Base-by-base conservation (phyloP, 2,888 invertebrate genomes). In the Formica aserva region DNA sequence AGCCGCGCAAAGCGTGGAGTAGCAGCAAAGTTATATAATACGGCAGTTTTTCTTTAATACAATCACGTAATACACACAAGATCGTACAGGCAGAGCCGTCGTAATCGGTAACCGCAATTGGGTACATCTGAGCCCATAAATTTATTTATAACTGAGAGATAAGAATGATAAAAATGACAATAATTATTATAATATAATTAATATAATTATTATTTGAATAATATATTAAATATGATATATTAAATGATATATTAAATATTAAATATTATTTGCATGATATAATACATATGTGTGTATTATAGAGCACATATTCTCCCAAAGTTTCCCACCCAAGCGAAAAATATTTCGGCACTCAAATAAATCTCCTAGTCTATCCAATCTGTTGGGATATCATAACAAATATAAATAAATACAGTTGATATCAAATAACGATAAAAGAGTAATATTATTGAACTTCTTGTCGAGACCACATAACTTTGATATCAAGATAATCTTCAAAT, bases 11-110 rank as follows among this genome's bases (percentile, higher is more conserved):
- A 13, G 9, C 66, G 66, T 15, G 6, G 52, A 67, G 11, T 18
- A 77, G 29, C 26, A 76, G 29, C 38, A 5, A 67, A 35, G 52
- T 77, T 77, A 77, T 45, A 41, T 69, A 77, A 78, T 32, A 5
- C 6, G 48, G 29, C 15, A 5, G 72, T 71, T 67, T 45, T 45
- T 69, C 6, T 45, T 71, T 26, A 78, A 71, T 32, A 78, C 32
- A 78, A 60, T 63, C 11, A 62, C 18, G 55, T 22, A 11, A 22
- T 3, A 35, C 18, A n/a, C 26, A n/a, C 9, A 8, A 41, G 69
- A 78, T 78, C 41, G 22, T 69, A 32, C 41, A 45, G 32, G 0
- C 57, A 71, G 22, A 52, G 18, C 32, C 32, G 5, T 9, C 22
- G 22, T 65, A 76, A 65, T 8, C 35, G 5, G 5, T 15, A 13